These are phyloP conservation scores for Penelope pileata DNA, from an alignment of 2,113 vertebrate species.

Conservation along the genomic window DNA sequence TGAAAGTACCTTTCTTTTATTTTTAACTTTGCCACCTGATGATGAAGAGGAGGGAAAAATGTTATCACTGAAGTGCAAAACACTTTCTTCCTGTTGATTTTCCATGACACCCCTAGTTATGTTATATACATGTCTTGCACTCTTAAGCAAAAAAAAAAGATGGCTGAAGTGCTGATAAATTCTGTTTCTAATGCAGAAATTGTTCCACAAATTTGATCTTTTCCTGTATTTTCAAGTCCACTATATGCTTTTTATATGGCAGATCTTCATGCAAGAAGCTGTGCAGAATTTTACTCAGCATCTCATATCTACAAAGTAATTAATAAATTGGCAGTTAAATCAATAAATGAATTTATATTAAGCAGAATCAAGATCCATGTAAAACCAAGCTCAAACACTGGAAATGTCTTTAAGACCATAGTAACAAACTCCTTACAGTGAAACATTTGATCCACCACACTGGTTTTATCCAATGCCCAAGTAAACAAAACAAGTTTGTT, in stretches of 20 bases:
- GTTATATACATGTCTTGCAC: background rate
- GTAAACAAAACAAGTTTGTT: background rate
- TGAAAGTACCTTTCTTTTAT: background rate
- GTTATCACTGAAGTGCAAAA: conserved; percentile 14
- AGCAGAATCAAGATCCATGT: background rate
- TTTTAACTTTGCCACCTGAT: background rate
- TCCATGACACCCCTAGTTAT: background rate
- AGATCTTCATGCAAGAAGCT: background rate
- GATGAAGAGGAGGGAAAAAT: background rate
- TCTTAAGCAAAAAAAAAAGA: background rate
- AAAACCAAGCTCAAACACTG: background rate
- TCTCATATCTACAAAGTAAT: background rate
- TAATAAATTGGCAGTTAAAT: background rate
- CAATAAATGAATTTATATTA: background rate
- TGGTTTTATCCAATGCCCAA: background rate
- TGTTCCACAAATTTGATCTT: background rate
- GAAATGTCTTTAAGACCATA: background rate
- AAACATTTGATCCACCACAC: background rate
- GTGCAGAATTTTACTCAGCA: background rate
- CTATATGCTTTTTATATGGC: background rate
- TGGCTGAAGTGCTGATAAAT: background rate
- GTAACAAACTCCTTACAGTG: background rate
- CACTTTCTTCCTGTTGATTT: background rate
- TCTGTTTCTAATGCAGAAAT: background rate
- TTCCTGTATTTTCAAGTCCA: background rate